A percentile compares a stretch with the other conserved stretches of the same genome.
These are phyloP conservation scores for Corapipo altera DNA, from an alignment of 2,113 vertebrate genomes.

Conservation along the genomic window DNA sequence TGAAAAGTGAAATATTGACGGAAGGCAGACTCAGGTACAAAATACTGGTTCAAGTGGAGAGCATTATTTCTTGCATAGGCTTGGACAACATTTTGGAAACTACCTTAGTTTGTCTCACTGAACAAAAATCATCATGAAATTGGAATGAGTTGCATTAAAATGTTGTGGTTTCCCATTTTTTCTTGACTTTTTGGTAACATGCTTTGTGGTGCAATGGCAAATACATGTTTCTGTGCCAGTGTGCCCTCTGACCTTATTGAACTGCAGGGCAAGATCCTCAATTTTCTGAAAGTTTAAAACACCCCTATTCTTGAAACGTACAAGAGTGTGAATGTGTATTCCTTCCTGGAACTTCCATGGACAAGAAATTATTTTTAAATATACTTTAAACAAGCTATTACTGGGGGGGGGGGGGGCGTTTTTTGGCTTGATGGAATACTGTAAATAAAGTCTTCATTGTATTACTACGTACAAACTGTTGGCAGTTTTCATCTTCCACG, in stretches of 20 bases:
- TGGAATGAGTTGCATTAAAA: not conserved
- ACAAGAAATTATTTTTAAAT: not conserved
- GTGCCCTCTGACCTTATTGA: not conserved
- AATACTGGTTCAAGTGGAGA: not conserved
- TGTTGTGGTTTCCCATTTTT: not conserved
- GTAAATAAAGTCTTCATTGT: not conserved
- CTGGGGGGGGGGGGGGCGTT: too few species aligned
- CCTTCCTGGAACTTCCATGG: not conserved
- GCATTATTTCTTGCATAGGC: rapidly evolving
- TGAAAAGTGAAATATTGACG: not conserved
- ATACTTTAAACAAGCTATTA: not conserved
- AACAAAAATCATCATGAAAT: not conserved
- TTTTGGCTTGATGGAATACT: not conserved
- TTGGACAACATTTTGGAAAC: not conserved
- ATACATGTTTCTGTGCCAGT: not conserved
- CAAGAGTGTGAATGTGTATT: not conserved
- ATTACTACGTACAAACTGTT: not conserved
- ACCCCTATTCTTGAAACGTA: not conserved
- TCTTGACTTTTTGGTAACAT: rapidly evolving
- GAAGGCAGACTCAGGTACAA: not conserved
- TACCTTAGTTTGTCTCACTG: not conserved
- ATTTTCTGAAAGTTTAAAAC: not conserved
- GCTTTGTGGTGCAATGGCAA: not conserved
- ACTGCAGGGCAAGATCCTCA: rapidly evolving
- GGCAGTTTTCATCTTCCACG: not conserved